Conservation (phyloP, 2,113 vertebrate species). For the Rousettus leschenaultii region DNA sequence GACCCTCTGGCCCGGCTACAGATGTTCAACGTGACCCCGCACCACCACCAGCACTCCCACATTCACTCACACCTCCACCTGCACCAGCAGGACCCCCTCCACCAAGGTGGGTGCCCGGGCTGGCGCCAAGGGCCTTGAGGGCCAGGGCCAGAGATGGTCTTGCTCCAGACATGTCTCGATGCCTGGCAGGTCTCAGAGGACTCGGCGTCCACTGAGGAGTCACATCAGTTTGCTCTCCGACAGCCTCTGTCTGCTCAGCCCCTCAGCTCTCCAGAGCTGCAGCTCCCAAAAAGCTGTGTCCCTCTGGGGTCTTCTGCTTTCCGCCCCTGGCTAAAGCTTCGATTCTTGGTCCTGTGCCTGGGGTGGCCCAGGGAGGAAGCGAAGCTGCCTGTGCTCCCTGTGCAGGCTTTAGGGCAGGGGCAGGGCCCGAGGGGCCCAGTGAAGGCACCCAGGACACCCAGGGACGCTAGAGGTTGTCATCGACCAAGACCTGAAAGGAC, state of each 20-base stretch:
- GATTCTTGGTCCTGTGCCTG: neutral
- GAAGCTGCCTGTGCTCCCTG: neutral
- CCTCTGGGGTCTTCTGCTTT: neutral
- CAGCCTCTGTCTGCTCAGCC: neutral
- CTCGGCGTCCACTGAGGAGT: rapidly evolving
- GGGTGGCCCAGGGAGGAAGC: too few species aligned
- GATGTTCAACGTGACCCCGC: conserved; percentile 99
- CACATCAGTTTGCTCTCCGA: rapidly evolving
- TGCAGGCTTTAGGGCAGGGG: neutral
- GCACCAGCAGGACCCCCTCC: conserved; percentile 97
- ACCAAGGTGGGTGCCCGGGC: conserved; percentile 90
- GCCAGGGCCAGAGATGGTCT: rapidly evolving
- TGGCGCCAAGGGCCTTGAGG: neutral
- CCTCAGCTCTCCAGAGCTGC: neutral
- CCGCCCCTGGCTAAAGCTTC: neutral
- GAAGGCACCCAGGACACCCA: neutral
- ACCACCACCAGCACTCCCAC: conserved; percentile 99
- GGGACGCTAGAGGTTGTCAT: neutral
- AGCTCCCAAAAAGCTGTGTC: neutral
- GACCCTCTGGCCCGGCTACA: conserved; percentile 96
- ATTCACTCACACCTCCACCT: conserved; percentile 99
- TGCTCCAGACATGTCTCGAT: rapidly evolving
- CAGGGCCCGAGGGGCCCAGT: neutral
- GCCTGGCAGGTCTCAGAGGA: rapidly evolving
- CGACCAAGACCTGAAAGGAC: too few species aligned